Base-by-base conservation (phyloP, 2,113 vertebrate species). In the Hydrolagus affinis region DNA sequence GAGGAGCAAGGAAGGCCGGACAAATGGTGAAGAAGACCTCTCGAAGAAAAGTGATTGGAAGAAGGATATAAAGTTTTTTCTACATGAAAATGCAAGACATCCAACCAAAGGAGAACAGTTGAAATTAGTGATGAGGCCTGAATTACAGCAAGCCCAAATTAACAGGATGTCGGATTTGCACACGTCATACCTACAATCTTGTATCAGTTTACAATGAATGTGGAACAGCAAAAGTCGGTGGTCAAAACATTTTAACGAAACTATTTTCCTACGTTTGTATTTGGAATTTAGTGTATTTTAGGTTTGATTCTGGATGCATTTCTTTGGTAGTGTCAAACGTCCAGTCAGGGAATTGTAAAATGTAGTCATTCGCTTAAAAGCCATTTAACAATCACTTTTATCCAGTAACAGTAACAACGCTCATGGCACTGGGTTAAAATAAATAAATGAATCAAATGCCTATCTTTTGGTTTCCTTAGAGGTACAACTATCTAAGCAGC, bases 271-370 rank as follows among this genome's bases (percentile, higher is more conserved):
- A 15, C 66, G 59, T 83, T 68, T 15, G 15, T 17, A 11, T 19
- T 83, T 6, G 6, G 60, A 75, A 83, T 83, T 19, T 21, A 21
- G 78, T 68, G 30, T 68, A 56, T 83, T 83, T 83, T 66, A 66
- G 62, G 57, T 11, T 78, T 11, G 75, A 62, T 78, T 62, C 76
- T 78, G n/a, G 76, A 76, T 57, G 57, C 59, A 14, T 80, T 80
- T 60, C 76, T 8, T 68, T 83, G 78, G 14, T 32, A 83, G 25
- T 83, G 66, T 83, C 19, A 14, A 32, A 66, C 64, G 32, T 68
- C 66, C 66, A 83, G 9, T 83, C 78, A 83, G 78, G n/a, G 78
- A 83, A 60, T 83, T 83, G 62, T 83, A 68, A 64, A 68, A 83
- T 32, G 78, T 44, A 4, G 14, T 83, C 64, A 66, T 83, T 28